Conservation (phyloP, 2,113 vertebrate genomes). For the Dryoscopus gambensis region DNA sequence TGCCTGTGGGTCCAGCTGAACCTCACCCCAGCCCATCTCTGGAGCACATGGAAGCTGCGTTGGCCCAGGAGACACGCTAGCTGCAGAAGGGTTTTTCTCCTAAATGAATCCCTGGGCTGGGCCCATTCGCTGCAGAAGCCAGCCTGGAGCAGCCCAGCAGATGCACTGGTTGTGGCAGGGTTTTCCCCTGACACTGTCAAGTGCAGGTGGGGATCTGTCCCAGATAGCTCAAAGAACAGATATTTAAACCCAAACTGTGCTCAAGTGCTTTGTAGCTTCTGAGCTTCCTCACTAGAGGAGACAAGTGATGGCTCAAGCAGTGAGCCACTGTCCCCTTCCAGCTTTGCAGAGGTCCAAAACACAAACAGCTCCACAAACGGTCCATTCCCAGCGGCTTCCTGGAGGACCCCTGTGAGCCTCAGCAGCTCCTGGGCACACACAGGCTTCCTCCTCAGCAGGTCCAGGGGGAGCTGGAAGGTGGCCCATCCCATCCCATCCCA, state of each 20-base stretch:
- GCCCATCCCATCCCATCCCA: background rate
- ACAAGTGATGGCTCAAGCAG: background rate
- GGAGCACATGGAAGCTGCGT: background rate
- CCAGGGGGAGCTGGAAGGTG: background rate
- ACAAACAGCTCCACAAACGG: background rate
- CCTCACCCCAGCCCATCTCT: rapidly evolving
- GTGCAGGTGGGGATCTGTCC: rapidly evolving
- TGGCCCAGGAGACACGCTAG: rapidly evolving
- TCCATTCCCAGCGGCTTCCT: background rate
- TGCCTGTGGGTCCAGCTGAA: background rate
- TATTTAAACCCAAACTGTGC: background rate
- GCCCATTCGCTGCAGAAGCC: background rate
- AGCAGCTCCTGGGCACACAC: background rate
- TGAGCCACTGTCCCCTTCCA: background rate
- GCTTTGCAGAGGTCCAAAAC: background rate
- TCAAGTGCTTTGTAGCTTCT: background rate
- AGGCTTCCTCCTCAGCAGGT: background rate
- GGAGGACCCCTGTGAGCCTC: background rate
- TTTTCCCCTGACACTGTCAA: background rate
- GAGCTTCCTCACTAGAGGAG: background rate
- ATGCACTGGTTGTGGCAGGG: background rate
- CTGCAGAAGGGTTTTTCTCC: background rate
- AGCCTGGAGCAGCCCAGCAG: background rate
- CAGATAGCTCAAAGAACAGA: background rate
- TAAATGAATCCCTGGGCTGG: background rate